Percentiles rank a stretch among this genome's conserved stretches.
Conservation (phyloP, 2,113 vertebrate genomes). For the Tapirus terrestris region DNA sequence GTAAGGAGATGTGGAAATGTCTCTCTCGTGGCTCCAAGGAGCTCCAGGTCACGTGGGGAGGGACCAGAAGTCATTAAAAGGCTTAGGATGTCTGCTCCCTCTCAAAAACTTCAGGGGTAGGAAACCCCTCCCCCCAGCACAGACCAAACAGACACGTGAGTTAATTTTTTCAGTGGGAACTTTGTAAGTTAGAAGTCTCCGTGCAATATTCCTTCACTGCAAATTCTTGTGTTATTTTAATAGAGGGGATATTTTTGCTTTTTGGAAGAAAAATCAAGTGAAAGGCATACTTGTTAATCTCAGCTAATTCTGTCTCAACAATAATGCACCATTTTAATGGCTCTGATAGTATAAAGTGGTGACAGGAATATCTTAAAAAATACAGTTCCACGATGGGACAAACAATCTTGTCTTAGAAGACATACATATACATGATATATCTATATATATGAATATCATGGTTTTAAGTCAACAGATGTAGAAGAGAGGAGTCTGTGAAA, state of each 20-base stretch:
- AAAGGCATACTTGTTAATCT: not conserved
- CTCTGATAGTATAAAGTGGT: not conserved
- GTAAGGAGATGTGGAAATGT: not conserved
- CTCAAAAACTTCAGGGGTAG: not conserved
- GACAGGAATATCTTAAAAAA: not conserved
- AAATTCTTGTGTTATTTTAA: constrained; percentile 18
- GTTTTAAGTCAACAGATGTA: not conserved
- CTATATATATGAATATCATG: not conserved
- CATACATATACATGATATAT: not conserved
- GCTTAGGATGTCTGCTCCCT: not conserved
- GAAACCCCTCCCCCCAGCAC: not conserved
- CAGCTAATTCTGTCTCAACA: not conserved
- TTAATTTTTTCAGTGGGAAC: not conserved
- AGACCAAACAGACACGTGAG: not conserved
- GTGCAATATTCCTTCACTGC: not conserved
- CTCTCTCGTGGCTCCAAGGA: not conserved
- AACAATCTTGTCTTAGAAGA: not conserved
- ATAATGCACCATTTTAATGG: not conserved
- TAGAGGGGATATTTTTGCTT: not conserved
- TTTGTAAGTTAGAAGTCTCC: not conserved
- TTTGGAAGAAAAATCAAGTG: not conserved
- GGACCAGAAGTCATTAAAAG: not conserved
- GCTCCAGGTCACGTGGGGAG: not conserved
- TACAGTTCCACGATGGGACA: not conserved
- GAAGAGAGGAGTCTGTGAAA: not conserved